Base-by-base conservation (phyloP, 2,888 invertebrate genomes). In the Limenitis camilla region DNA sequence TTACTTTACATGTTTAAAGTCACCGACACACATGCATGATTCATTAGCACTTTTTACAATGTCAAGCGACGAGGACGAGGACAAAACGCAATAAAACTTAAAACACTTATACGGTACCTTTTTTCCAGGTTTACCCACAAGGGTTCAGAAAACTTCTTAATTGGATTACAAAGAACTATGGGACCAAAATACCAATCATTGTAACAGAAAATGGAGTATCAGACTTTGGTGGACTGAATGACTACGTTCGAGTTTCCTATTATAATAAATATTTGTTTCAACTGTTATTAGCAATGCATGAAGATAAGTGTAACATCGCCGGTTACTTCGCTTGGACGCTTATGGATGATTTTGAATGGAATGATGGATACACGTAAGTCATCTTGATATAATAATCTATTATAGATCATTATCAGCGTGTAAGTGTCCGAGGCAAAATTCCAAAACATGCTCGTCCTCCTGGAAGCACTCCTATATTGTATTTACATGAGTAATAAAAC, bases 291-390 rank as follows among this genome's bases (percentile, higher is more conserved):
- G 86, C 86, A 1, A 73, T 79, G 28, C 61, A 81, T 52, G 71
- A 78, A 58, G 88, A 88, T 59, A 74, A 74, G 4, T 83, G 84
- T 56, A 80, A 83, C 48, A 66, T 89, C 0, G 72, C 71, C 49
- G 90, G 89, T 0, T 91, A 90, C 69, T 88, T 88, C 9, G 90
- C 88, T 0, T 91, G 91, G 90, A 89, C 90, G 2, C 73, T 91
- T 30, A 81, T 91, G 81, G 92, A 92, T 64, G 90, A 90, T 64
- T 90, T 91, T 59, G 91, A 91, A 72, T 91, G 91, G 90, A 70
- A 65, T 1, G 69, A 69, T 35, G 90, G 90, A 32, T 90, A 88
- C 65, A 71, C 68, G 75, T 85, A 69, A 70, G 74, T 68, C 49
- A 31, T 31, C 36, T 19, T 33, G 10, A 27, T 10, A 29, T 3